Base-by-base conservation (phyloP, 1,140 invertebrate genomes). In the Marisa cornuarietis region DNA sequence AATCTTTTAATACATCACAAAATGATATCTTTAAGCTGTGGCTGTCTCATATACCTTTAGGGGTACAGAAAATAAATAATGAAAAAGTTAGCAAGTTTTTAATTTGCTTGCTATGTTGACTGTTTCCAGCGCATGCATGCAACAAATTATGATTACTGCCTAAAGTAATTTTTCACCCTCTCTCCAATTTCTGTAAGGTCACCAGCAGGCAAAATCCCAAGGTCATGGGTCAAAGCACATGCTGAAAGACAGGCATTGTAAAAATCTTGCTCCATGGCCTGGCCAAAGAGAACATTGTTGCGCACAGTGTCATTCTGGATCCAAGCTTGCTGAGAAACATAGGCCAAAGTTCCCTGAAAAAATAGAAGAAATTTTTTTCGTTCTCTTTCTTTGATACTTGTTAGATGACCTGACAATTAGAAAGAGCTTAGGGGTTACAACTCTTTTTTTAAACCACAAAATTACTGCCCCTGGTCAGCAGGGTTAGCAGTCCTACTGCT, bases 321-420 rank as follows among this genome's bases (percentile, higher is more conserved):
- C 92, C 92, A 94, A 13, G 96, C 94, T 76, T 94, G 93, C 88
- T 97, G 96, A 0, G 95, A 93, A 8, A 95, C 95, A 87, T 96
- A 97, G 8, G 94, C 94, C 52, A 88, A 52, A 49, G 84, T 81
- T 65, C 89, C 90, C 89, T 90, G 42, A 22, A 75, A 58, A 61
- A 8, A 61, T 16, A 20, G 26, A 14, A n/a, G 31, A 24, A n/a
- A 54, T 9, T 75, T 77, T 22, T 14, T 20, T 42, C 10, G 14
- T 58, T 76, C 18, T 61, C 58, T 31, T 42, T 42, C 31, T 42
- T 42, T 42, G 31, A 42, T 42, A 42, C 1, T 42, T 42, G 31
- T 6, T 42, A 42, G 31, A 0, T 42, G 31, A 42, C 31, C 0
- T 6, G 6, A 42, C 6, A 6, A 42, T 42, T 42, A 42, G 6